phyloP scores from a whole-genome alignment of 2,797 vertebrate species.

The Tinamus major region DNA sequence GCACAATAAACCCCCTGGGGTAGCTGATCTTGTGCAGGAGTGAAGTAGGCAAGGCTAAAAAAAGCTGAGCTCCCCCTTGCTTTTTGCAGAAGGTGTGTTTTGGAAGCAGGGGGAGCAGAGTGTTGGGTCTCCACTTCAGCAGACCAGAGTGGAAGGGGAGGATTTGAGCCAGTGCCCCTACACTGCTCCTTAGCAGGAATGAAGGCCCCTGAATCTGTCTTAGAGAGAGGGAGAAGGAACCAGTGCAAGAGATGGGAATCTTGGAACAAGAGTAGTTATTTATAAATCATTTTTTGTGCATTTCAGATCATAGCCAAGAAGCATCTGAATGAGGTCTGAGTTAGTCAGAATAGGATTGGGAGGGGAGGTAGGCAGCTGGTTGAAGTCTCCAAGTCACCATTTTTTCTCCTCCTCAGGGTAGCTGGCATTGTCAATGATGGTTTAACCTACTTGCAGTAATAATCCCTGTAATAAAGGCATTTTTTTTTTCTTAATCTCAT shows the following conservation, averaged over 20 bases:
- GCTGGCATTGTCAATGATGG: constrained; percentile 52
- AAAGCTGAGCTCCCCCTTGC: neutral
- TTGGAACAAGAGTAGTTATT: constrained; percentile 45
- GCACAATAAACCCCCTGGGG: neutral
- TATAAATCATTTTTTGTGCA: constrained; percentile 7
- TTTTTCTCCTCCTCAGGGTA: constrained; percentile 37
- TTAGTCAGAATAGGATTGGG: constrained; percentile 38
- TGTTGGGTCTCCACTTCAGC: neutral
- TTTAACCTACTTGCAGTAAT: constrained; percentile 73
- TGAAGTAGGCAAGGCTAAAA: rapidly evolving
- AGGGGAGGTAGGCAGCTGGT: constrained; percentile 31
- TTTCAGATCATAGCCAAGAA: constrained; percentile 34
- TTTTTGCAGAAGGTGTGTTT: rapidly evolving
- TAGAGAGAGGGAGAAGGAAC: neutral
- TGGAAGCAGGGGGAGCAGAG: neutral
- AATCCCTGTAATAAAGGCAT: constrained; percentile 67
- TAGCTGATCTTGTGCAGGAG: neutral
- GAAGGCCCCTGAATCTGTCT: neutral
- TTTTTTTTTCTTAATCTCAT: neutral
- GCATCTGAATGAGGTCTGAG: constrained; percentile 53
- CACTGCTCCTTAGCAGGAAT: neutral
- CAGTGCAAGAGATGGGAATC: constrained; percentile 23
- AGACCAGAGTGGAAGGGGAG: neutral
- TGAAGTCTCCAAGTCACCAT: constrained; percentile 21
- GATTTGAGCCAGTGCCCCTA: neutral